A percentile compares a stretch with the other conserved stretches of the same genome.
phyloP scores from a whole-genome alignment of 2,113 vertebrate species.

The Indicator maculatus region DNA sequence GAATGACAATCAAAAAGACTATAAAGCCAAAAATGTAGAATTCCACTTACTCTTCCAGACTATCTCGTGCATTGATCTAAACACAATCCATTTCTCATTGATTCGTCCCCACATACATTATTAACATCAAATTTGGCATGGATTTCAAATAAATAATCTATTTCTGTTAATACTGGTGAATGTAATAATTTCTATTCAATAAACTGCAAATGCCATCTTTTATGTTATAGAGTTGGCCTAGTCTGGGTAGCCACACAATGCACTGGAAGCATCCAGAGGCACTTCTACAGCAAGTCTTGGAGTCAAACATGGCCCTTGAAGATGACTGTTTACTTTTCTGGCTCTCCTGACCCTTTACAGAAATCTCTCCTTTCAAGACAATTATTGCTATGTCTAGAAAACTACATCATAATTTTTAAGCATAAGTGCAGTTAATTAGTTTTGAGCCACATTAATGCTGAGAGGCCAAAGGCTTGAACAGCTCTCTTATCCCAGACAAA shows the following conservation, averaged over 20 bases:
- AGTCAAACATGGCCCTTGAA: neutral
- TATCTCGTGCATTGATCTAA: neutral
- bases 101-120: neutral
- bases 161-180: neutral
- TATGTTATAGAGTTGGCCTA: neutral
- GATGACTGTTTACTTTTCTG: neutral
- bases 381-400: neutral
- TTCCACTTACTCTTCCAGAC: neutral
- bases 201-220: neutral
- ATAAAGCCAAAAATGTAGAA: neutral
- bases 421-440: neutral
- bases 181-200: neutral
- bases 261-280: neutral
- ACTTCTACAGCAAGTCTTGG: neutral
- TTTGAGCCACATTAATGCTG: neutral
- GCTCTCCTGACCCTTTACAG: neutral
- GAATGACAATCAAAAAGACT: accelerated
- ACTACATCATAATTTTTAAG: neutral
- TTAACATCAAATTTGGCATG: neutral
- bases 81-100: neutral
- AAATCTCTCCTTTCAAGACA: neutral
- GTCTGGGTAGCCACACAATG: neutral
- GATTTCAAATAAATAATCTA: neutral
- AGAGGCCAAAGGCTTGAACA: neutral
- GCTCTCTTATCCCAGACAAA: neutral